phyloP scores from a whole-genome alignment of 1,140 invertebrate genomes.

The Pseudomyrmex flavicornis region DNA sequence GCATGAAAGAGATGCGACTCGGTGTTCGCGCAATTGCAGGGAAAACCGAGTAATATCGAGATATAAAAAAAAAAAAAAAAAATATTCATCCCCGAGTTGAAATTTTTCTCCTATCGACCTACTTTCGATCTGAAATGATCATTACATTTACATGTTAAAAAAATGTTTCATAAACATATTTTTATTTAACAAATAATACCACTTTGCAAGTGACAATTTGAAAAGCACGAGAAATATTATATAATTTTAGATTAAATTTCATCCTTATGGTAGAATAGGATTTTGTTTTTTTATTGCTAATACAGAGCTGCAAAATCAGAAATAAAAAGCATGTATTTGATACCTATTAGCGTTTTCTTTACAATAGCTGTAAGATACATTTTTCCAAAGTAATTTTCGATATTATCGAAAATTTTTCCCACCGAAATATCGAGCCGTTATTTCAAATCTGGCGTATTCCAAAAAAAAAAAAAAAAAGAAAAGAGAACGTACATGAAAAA shows the following conservation, averaged over 20 bases:
- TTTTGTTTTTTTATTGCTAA: conserved; percentile 3
- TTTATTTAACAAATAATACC: neutral
- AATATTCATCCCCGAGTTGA: no score
- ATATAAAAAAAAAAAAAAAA: no score
- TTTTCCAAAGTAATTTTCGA: neutral
- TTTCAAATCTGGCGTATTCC: conserved; percentile 34
- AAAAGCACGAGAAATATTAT: conserved; percentile 2
- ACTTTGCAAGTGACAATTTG: conserved; percentile 2
- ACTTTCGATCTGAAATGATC: no score
- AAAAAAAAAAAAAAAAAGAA: neutral
- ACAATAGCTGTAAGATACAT: conserved; percentile 21
- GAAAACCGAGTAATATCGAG: no score
- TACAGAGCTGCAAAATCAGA: neutral
- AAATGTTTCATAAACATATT: no score
- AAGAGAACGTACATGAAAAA: no score
- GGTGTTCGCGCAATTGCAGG: neutral
- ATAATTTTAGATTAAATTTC: conserved; percentile 15
- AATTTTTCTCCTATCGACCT: no score
- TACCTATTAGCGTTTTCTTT: neutral
- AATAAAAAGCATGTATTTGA: conserved; percentile 20
- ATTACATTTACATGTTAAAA: neutral
- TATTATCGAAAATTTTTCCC: conserved; percentile 26
- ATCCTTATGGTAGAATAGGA: neutral
- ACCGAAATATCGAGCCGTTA: neutral
- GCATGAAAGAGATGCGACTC: neutral